Conservation (phyloP, 35 echinoderm and acorn worm species). For the Diadema setosum region DNA sequence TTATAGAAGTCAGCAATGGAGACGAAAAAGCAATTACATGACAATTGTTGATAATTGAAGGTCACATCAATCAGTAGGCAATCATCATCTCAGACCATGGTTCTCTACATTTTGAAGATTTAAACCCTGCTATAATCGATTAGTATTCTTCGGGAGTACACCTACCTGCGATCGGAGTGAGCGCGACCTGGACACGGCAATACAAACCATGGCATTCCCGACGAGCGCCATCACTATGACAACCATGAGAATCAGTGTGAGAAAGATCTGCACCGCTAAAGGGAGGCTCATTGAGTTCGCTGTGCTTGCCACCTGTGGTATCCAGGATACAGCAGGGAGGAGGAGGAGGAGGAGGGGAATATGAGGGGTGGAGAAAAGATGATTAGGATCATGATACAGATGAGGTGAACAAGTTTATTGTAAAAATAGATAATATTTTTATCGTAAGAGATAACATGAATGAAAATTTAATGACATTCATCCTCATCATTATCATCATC, state of each 20-base stretch:
- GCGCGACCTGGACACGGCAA: neutral
- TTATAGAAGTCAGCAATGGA: too few relatives aligned
- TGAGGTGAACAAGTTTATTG: neutral
- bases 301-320: neutral
- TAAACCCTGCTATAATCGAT: too few relatives aligned
- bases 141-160: too few relatives aligned
- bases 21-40: too few relatives aligned
- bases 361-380: neutral
- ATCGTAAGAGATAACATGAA: neutral
- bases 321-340: neutral
- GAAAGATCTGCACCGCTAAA: slow-evolving; percentile 14
- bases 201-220: slow-evolving; percentile 57
- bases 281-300: neutral
- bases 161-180: slow-evolving; percentile 40
- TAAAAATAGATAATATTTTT: neutral
- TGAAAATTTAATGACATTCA: neutral
- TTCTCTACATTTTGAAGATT: too few relatives aligned
- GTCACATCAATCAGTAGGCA: too few relatives aligned
- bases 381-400: neutral
- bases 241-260: slow-evolving; percentile 10
- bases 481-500: too few relatives aligned
- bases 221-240: slow-evolving; percentile 39
- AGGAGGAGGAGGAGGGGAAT: neutral
- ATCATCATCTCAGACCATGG: too few relatives aligned
- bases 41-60: too few relatives aligned